These are phyloP conservation scores for Isichthys henryi DNA, from an alignment of 2,113 vertebrate genomes.

Conservation along the genomic window DNA sequence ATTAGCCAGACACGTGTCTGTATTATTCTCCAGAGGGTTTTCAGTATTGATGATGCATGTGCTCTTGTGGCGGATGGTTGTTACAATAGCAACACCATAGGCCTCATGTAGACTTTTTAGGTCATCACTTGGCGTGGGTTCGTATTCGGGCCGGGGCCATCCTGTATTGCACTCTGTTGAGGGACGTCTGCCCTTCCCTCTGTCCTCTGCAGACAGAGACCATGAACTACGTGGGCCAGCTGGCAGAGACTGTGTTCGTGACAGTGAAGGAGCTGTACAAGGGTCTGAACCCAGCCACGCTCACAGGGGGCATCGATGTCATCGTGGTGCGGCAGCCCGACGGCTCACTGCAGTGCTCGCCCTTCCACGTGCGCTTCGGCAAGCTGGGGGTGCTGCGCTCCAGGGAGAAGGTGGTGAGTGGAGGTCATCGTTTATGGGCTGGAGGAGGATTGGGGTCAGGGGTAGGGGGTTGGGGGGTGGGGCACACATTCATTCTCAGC, in stretches of 20 bases:
- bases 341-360: constrained; percentile 82
- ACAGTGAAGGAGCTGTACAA: constrained; percentile 82
- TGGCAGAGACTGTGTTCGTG: constrained; percentile 79
- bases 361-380: constrained; percentile 88
- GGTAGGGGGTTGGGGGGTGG: background rate
- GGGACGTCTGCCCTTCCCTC: background rate
- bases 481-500: background rate
- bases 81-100: background rate
- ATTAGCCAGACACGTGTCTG: background rate
- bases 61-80: background rate
- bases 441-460: background rate
- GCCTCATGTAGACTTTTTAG: background rate
- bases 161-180: background rate
- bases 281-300: constrained; percentile 82
- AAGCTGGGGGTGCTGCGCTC: constrained; percentile 88
- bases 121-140: background rate
- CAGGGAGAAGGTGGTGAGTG: constrained; percentile 85
- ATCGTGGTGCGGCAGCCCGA: constrained; percentile 83
- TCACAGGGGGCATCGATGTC: constrained; percentile 84
- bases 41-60: background rate
- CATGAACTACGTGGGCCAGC: constrained; percentile 90
- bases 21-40: background rate
- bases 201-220: constrained; percentile 56
- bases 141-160: background rate
- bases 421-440: background rate